Base-by-base conservation (phyloP, 2,113 vertebrate genomes). In the Malaclemys terrapin region DNA sequence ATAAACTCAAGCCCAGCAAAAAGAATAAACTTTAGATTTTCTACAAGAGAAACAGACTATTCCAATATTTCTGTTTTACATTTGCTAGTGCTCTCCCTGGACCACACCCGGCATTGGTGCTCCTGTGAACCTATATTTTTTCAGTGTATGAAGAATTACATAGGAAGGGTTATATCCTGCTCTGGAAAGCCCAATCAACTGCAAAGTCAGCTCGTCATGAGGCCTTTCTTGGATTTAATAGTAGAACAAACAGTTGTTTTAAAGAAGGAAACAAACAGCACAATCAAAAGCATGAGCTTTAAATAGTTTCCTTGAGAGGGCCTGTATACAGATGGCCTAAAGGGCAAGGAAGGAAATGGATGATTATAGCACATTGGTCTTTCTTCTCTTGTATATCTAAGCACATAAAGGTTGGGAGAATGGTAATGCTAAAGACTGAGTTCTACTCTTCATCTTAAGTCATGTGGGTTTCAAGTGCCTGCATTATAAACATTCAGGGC, bases 151-250 rank as follows among this genome's bases (percentile, higher is more conserved):
- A 83, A 94, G n/a, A 91, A 96, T 92, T 84, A 87, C 29, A 80
- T 52, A 56, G 45, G 52, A 27, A 24, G 49, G 38, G 17, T 82
- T 85, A 42, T 85, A 56, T 79, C 54, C 91, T 90, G 50, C 31
- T 89, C 86, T 78, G 82, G 84, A 95, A 96, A 94, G 80, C 42
- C 93, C 80, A 89, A 89, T 89, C 89, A 88, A 56, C 89, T 94
- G 89, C 80, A 59, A 79, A 93, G 83, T 82, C 89, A 82, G 75
- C 85, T 89, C 94, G n/a, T 95, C 80, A 89, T 75, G 42, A 96
- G 45, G 79, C 8, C 7, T 54, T 91, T 94, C 83, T 87, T 94
- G 92, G 91, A 84, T 94, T 93, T 88, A 93, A 62, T 84, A 82
- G 22, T 91, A 97, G 76, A 96, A 94, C 69, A 94, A 95, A 87